phyloP scores from a whole-genome alignment of 2,113 vertebrate species.

The Sclerurus mexicanus region DNA sequence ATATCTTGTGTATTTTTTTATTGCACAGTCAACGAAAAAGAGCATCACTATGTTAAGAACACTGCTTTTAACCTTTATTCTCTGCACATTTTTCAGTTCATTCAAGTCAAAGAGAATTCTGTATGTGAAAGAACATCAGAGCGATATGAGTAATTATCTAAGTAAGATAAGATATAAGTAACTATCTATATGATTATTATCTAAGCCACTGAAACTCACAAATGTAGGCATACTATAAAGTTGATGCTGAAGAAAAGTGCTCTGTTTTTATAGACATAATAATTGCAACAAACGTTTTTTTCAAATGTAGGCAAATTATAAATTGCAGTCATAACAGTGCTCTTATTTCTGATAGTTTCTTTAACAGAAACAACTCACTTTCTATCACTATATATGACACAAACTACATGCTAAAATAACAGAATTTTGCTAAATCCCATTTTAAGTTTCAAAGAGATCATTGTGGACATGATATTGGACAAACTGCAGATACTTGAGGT shows the following conservation, averaged over 20 bases:
- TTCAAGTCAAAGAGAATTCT: neutral
- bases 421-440: neutral
- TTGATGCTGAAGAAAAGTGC: neutral
- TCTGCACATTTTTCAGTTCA: neutral
- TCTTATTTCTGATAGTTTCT: neutral
- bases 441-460: neutral
- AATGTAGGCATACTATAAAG: neutral
- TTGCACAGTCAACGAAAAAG: neutral
- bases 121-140: neutral
- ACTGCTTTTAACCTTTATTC: neutral
- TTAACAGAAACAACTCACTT: neutral
- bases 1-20: neutral
- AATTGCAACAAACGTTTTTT: neutral
- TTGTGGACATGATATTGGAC: neutral
- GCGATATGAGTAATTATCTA: neutral
- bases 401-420: neutral
- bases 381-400: neutral
- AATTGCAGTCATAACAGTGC: neutral
- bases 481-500: neutral
- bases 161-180: too few relatives aligned
- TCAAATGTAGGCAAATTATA: neutral
- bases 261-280: neutral
- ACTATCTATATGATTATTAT: neutral
- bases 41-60: neutral
- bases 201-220: neutral